Base-by-base conservation (phyloP, 2,888 invertebrate species). In the Pinctada fucata region DNA sequence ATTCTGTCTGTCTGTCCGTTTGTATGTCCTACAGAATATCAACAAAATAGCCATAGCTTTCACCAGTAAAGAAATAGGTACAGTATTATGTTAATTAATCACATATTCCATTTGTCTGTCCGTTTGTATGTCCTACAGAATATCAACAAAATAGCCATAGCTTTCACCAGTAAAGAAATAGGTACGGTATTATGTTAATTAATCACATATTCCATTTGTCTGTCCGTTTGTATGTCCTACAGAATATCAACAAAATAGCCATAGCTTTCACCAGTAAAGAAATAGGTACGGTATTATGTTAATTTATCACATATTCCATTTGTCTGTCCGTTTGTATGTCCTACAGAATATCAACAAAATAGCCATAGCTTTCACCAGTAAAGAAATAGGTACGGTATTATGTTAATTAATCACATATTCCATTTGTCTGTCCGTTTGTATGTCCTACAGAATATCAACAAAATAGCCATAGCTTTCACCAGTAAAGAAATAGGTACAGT, bases 151-250 rank as follows among this genome's bases (percentile, higher is more conserved):
- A 88, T 93, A 13, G 92, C 92, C 3, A 81, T 93, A 48, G 85
- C 91, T 13, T 92, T 92, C 78, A 93, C 93, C 10, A 92, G 92
- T 85, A 93, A 93, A 82, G 92, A 93, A 84, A 92, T 93, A 68
- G 90, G 92, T 92, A 80, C 83, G 87, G 76, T 49, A 47, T 58
- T 58, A 58, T 10, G 10, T 58, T 58, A 10, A 10, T 58, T 8
- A 58, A 10, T 58, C 6, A 58, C n/a, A n/a, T n/a, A n/a, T n/a
- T n/a, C n/a, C n/a, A 45, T 2, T 45, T 16, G 16, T 52, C 58
- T 58, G 58, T 58, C 58, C 10, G 58, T 6, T n/a, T n/a, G n/a
- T n/a, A n/a, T n/a, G 86, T 88, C 3, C 85, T 93, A 16, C 90
- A 89, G 72, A 91, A 92, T 79, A 86, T 92, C 78, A 92, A 92